Evolutionary conservation across 2,113 vertebrate genomes (phyloP).

Genomic region (Sitta europaea): DNA sequence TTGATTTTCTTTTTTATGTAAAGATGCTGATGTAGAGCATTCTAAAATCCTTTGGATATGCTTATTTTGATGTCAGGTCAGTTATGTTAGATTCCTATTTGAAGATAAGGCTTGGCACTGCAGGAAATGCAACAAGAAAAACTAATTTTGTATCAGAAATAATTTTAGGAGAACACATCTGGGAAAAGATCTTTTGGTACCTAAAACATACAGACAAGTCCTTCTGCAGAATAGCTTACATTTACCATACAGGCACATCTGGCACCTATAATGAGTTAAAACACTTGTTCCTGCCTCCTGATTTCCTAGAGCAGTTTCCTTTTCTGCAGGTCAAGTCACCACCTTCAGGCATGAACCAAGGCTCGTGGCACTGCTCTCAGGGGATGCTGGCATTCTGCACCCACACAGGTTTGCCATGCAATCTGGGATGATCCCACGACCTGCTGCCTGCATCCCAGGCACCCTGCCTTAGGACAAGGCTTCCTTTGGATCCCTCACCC

Average conservation of each 20-base stretch:
- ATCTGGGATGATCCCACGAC: background rate
- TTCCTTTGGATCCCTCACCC: background rate
- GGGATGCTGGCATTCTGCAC: background rate
- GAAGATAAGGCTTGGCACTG: background rate
- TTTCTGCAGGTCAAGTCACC: background rate
- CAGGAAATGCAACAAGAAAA: background rate
- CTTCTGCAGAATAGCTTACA: background rate
- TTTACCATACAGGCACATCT: background rate
- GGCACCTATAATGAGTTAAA: background rate
- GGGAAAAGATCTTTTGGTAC: background rate
- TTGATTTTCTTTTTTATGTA: slow-evolving; percentile 2
- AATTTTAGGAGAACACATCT: background rate
- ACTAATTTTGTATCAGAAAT: background rate
- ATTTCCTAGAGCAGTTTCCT: background rate
- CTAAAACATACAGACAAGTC: background rate
- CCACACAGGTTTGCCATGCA: background rate
- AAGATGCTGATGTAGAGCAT: slow-evolving; percentile 5
- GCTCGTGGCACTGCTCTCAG: background rate
- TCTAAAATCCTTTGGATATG: background rate
- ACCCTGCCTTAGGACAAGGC: background rate
- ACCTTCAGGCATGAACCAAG: background rate
- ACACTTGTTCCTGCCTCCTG: background rate
- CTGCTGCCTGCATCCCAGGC: background rate
- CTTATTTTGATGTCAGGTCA: slow-evolving; percentile 7
- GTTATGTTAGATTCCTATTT: background rate